Conservation (phyloP, 2,113 vertebrate genomes). For the Illadopsis cleaveri region DNA sequence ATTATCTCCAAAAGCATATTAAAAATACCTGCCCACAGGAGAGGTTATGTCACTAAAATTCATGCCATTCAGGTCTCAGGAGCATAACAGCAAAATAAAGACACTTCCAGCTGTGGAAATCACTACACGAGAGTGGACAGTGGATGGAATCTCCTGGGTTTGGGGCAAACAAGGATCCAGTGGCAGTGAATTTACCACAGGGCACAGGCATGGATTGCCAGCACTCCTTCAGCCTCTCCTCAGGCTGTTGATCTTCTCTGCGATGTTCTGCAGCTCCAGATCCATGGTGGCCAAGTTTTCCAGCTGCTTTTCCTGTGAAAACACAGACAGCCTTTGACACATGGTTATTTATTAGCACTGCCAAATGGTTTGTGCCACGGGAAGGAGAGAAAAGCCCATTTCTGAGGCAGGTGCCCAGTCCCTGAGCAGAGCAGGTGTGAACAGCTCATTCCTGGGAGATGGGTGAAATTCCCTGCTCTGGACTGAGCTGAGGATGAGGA, state of each 20-base stretch:
- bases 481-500: not conserved
- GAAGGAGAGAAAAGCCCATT: not conserved
- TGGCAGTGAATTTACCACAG: conserved; percentile 45
- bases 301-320: conserved; percentile 84
- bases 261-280: conserved; percentile 88
- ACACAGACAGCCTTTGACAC: not conserved
- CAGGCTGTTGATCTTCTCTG: conserved; percentile 81
- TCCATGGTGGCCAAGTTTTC: conserved; percentile 91
- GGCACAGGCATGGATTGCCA: not conserved
- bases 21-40: conserved; percentile 60
- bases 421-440: not conserved
- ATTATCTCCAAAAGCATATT: conserved; percentile 71
- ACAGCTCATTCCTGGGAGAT: accelerated
- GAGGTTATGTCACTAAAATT: conserved; percentile 55
- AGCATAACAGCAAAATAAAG: conserved; percentile 77
- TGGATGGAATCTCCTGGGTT: conserved; percentile 61
- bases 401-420: not conserved
- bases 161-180: conserved; percentile 41
- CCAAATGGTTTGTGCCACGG: not conserved
- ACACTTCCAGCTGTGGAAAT: conserved; percentile 62
- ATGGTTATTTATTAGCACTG: accelerated
- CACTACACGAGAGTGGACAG: conserved; percentile 57
- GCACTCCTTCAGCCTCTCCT: conserved; percentile 61
- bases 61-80: conserved; percentile 78
- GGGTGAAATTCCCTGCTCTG: not conserved